Evolutionary conservation across 2,113 vertebrate genomes (phyloP).

Genomic region (Corydoras sp.): DNA sequence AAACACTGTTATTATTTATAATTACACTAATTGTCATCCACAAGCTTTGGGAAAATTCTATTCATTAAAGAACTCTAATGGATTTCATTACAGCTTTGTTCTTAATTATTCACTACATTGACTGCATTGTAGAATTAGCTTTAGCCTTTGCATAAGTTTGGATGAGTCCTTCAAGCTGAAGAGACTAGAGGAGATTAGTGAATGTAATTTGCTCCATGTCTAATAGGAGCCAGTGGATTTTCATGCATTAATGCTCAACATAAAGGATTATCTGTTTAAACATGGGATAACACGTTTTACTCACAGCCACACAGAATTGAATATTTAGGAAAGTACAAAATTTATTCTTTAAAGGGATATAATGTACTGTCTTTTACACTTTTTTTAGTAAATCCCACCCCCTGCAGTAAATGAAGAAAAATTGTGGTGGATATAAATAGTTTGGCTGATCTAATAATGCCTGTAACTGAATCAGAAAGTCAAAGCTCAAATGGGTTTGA

Average conservation of each 20-base stretch:
- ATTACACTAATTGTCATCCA: too few species aligned
- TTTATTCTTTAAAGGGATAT: too few species aligned
- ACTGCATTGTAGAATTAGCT: conserved; percentile 7
- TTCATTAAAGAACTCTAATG: too few species aligned
- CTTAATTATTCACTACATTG: background rate
- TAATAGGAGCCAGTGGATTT: conserved; percentile 40
- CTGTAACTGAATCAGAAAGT: too few species aligned
- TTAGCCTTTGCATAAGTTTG: conserved; percentile 4
- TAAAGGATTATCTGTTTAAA: conserved; percentile 36
- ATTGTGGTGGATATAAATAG: too few species aligned
- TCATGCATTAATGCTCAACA: conserved; percentile 18
- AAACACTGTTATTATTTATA: too few species aligned
- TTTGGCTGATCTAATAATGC: too few species aligned
- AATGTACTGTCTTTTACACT: too few species aligned
- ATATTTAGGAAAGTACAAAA: background rate
- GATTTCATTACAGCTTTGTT: background rate
- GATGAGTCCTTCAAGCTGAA: conserved; percentile 9
- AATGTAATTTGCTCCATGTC: conserved; percentile 37
- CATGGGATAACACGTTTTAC: conserved; percentile 34
- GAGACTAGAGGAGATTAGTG: conserved; percentile 34
- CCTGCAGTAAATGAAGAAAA: too few species aligned
- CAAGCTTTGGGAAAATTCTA: too few species aligned
- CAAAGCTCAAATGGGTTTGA: too few species aligned
- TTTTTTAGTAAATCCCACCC: too few species aligned
- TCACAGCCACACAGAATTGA: conserved; percentile 11